These are phyloP conservation scores for Drosophila nigricruria DNA, from an alignment of 2,888 invertebrate genomes.

Conservation along the genomic window DNA sequence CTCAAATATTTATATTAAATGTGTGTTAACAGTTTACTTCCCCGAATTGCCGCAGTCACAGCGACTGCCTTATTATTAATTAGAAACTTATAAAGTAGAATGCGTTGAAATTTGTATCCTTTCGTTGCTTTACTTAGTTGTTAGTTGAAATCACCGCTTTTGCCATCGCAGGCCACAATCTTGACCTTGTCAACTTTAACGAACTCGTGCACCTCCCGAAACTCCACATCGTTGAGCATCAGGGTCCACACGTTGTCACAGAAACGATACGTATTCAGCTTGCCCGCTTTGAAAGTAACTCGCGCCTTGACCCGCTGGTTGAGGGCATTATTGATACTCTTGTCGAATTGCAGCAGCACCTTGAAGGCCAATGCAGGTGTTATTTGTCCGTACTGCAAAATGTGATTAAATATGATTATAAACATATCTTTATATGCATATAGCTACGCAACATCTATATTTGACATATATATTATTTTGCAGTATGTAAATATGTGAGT, in stretches of 20 bases:
- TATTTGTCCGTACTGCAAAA: conserved; percentile 95
- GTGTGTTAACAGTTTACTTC: conserved; percentile 51
- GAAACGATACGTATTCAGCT: conserved; percentile 95
- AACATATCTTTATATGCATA: neutral
- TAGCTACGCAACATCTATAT: neutral
- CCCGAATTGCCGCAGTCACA: conserved; percentile 3
- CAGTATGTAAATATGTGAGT: neutral
- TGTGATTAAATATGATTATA: neutral
- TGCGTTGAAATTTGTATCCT: conserved; percentile 20
- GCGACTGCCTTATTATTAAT: conserved; percentile 58
- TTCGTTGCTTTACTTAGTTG: conserved; percentile 1
- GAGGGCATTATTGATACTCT: conserved; percentile 97
- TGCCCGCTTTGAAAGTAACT: conserved; percentile 96
- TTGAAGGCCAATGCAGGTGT: conserved; percentile 96
- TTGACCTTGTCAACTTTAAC: conserved; percentile 97
- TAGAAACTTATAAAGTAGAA: conserved; percentile 54
- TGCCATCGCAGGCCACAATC: conserved; percentile 99
- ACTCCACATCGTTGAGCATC: conserved; percentile 98
- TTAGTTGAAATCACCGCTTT: conserved; percentile 88
- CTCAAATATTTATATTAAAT: conserved; percentile 28
- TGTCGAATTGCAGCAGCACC: conserved; percentile 98
- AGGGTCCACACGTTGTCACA: conserved; percentile 99
- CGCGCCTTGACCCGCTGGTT: conserved; percentile 96
- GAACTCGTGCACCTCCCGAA: conserved; percentile 96
- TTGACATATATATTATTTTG: neutral